These are phyloP conservation scores for Drosophila koepferae DNA, from an alignment of 2,888 invertebrate genomes.

Conservation along the genomic window DNA sequence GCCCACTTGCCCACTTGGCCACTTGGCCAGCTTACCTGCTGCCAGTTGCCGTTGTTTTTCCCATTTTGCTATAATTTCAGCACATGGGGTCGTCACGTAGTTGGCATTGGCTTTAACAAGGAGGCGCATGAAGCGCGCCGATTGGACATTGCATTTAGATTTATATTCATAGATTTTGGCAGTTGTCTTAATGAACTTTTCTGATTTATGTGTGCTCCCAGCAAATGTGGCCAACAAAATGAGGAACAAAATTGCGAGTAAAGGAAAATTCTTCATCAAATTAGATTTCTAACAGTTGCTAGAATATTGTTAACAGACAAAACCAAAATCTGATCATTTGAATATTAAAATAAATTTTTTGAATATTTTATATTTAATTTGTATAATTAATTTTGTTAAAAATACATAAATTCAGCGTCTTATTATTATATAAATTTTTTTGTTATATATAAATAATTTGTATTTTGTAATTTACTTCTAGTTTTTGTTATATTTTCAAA, in stretches of 20 bases:
- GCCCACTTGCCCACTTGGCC: conserved; percentile 9
- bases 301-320: neutral
- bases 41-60: conserved; percentile 37
- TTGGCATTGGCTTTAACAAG: conserved; percentile 20
- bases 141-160: conserved; percentile 55
- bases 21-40: conserved; percentile 8
- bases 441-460: neutral
- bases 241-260: conserved; percentile 6
- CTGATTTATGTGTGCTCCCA: conserved; percentile 64
- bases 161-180: conserved; percentile 75
- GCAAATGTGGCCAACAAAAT: conserved; percentile 6
- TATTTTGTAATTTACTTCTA: no score
- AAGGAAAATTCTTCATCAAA: neutral
- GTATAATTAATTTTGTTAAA: no score
- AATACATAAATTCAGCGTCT: no score
- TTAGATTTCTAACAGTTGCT: neutral
- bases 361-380: no score
- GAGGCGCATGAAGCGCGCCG: conserved; percentile 3
- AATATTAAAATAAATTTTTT: no score
- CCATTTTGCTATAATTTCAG: conserved; percentile 52
- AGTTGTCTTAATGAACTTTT: conserved; percentile 80
- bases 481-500: no score
- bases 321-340: no score
- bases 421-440: neutral
- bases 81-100: conserved; percentile 63